phyloP scores from a whole-genome alignment of 2,797 vertebrate genomes.

The Threskiornis aethiopicus region DNA sequence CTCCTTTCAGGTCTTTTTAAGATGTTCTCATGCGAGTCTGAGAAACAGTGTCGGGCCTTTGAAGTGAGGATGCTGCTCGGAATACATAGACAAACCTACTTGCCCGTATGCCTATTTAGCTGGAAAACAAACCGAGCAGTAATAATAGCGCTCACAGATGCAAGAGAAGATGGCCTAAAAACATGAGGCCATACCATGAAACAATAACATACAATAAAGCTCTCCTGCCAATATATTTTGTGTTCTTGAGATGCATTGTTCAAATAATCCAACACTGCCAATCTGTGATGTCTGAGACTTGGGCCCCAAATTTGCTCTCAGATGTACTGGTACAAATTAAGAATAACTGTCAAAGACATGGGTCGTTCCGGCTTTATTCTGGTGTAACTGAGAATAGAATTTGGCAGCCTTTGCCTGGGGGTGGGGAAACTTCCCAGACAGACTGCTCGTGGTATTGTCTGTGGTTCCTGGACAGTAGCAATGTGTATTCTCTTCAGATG shows the following conservation, averaged over 20 bases:
- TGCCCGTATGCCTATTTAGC: background rate
- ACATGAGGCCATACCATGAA: background rate
- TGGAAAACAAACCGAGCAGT: background rate
- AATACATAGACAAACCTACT: background rate
- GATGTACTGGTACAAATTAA: background rate
- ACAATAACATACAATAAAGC: background rate
- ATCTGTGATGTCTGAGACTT: background rate
- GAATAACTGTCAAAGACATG: background rate
- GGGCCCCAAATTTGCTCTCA: background rate
- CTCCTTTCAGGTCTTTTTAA: background rate
- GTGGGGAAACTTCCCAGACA: slow-evolving; percentile 28
- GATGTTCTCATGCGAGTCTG: background rate
- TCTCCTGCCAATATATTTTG: background rate
- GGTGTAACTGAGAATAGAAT: slow-evolving; percentile 27
- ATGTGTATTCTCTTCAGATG: slow-evolving; percentile 5
- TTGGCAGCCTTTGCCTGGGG: slow-evolving; percentile 10
- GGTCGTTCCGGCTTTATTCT: background rate
- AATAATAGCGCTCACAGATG: background rate
- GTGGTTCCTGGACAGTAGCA: slow-evolving; percentile 58
- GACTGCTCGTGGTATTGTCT: slow-evolving; percentile 12
- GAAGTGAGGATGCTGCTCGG: background rate
- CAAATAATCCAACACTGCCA: background rate
- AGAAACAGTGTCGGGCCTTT: background rate
- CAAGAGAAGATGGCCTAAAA: background rate
- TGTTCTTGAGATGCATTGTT: background rate